Conservation (phyloP, 2,888 invertebrate species). For the Helobdella robusta region DNA sequence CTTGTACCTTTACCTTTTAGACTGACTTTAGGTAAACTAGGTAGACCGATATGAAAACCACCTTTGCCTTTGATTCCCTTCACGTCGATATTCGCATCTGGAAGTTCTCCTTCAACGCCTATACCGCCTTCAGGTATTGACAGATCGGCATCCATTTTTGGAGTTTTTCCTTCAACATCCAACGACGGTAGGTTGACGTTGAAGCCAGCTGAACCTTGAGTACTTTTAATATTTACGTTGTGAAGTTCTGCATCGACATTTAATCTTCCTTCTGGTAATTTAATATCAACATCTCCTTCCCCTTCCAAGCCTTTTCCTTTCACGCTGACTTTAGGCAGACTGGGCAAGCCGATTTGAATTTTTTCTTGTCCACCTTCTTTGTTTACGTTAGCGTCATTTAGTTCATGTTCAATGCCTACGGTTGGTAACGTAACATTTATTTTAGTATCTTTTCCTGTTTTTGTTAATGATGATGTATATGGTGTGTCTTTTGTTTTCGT, state of each 20-base stretch:
- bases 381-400: conserved; percentile 5
- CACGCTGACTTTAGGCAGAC: neutral
- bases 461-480: too few species aligned
- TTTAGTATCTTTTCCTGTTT: conserved; percentile 5
- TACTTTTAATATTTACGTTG: conserved; percentile 8
- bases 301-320: conserved; percentile 8
- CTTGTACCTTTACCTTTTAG: conserved; percentile 23
- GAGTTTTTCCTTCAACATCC: conserved; percentile 14
- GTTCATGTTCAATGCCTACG: neutral
- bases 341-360: neutral
- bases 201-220: conserved; percentile 21
- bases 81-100: conserved; percentile 6
- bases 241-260: neutral
- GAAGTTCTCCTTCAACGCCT: conserved; percentile 4
- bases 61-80: conserved; percentile 6
- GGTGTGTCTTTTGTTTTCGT: conserved; percentile 5
- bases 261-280: neutral
- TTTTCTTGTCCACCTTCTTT: neutral
- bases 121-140: neutral
- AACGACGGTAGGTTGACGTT: conserved; percentile 16
- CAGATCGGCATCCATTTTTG: conserved; percentile 18
- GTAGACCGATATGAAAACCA: conserved; percentile 20
- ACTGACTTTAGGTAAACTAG: conserved; percentile 16
- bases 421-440: neutral
- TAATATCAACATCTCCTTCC: conserved; percentile 10